phyloP scores from a whole-genome alignment of 2,888 invertebrate species.

The Cosmia pyralina region DNA sequence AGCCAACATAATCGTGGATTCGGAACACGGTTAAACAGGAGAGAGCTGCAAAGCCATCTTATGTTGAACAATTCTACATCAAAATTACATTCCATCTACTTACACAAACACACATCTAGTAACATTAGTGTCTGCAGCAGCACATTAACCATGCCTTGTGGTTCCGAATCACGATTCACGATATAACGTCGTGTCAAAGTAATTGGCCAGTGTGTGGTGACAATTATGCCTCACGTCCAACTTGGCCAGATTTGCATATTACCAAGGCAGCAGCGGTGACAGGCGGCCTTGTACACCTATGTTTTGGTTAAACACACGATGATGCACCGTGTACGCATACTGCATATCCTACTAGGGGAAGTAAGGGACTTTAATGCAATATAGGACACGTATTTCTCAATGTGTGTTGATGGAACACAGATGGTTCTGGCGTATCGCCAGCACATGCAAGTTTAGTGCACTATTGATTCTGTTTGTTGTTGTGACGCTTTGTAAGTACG shows the following conservation, averaged over 20 bases:
- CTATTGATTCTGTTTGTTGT: constrained; percentile 75
- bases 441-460: constrained; percentile 62
- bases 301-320: constrained; percentile 40
- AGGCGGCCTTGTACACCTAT: constrained; percentile 38
- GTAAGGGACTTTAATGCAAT: constrained; percentile 48
- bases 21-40: background rate
- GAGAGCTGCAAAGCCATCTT: background rate
- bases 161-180: constrained; percentile 30
- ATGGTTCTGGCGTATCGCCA: constrained; percentile 74
- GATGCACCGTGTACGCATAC: constrained; percentile 39
- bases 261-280: constrained; percentile 43
- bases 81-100: constrained; percentile 14
- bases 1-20: background rate
- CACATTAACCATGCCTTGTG: constrained; percentile 46
- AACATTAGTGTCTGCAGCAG: constrained; percentile 20
- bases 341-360: constrained; percentile 27
- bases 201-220: constrained; percentile 62
- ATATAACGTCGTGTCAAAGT: constrained; percentile 56
- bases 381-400: constrained; percentile 58
- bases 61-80: background rate
- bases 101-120: constrained; percentile 19
- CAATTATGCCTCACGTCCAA: constrained; percentile 60
- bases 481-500: constrained; percentile 62
- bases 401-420: constrained; percentile 73
- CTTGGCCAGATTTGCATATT: constrained; percentile 61